Evolutionary conservation across 2,797 vertebrate species (phyloP), one percentile per base, ranked within the genome.

Genomic region (Tenualosa thibaudeaui): DNA sequence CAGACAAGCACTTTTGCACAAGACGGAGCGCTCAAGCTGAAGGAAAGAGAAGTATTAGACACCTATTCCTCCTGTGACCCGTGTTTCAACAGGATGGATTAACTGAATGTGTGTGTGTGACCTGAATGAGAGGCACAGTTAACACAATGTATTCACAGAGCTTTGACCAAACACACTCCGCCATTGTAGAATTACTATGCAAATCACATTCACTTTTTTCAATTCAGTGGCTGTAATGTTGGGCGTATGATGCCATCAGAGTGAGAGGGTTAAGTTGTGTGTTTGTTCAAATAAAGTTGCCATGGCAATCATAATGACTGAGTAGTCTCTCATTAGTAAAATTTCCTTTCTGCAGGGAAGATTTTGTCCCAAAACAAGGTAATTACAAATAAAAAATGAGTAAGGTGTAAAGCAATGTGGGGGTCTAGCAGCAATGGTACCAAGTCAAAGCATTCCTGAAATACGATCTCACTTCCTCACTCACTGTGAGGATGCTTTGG

Each of bases 141-240:
- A 90, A 90, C 86, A 85, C 84, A 86, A 89, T 84, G 88, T 92
- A 88, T 82, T 89, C 87, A 6, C 71, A 84, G 0, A 82, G 87
- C 87, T 88, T 90, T 78, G 87, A 88, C 85, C 89, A 89, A 86
- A 84, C 86, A 65, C 83, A 43, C 71, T 85, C 65, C 82, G 84
- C 86, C 87, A 88, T 89, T 89, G 90, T 90, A 91, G 90, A 88
- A 92, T 88, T 50, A 51, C 95, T 95, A 94, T 96, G 95, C 95
- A 96, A 94, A 88, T 86, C 88, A 12, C 82, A 85, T 86, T 84
- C 71, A 84, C 82, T 60, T 46, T 82, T 31, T 71, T n/a, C 81
- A 65, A 81, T 43, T 50, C 46, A 68, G 58, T 50, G 12, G 5
- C 5, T 40, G 53, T 81, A 12, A 46, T 71, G 22, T 81, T 46